These are phyloP conservation scores for Hipposideros armiger DNA, from an alignment of 2,113 vertebrate genomes.

Conservation along the genomic window DNA sequence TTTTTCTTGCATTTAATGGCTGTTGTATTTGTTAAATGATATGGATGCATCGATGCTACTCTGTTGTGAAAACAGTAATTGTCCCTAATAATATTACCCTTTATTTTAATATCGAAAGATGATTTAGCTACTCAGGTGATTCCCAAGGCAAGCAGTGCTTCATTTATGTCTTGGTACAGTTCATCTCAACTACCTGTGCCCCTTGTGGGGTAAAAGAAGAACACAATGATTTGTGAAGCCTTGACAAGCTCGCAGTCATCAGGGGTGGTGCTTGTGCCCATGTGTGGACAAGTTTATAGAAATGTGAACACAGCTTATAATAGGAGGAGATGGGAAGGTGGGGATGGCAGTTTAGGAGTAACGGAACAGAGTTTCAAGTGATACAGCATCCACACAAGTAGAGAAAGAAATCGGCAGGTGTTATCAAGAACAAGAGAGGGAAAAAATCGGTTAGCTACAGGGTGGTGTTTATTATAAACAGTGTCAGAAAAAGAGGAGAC, in stretches of 20 bases:
- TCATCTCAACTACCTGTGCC: background rate
- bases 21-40: background rate
- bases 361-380: background rate
- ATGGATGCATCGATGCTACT: background rate
- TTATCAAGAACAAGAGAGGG: background rate
- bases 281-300: background rate
- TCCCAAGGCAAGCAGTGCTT: background rate
- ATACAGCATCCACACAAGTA: background rate
- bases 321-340: background rate
- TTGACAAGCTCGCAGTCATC: background rate
- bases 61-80: background rate
- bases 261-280: background rate
- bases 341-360: background rate
- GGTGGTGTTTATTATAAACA: background rate
- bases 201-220: background rate
- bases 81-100: background rate
- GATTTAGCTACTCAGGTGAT: background rate
- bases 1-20: background rate
- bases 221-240: background rate
- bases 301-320: background rate
- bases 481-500: background rate
- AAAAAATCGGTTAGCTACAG: background rate
- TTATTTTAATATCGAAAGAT: constrained; percentile 22
- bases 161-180: background rate
- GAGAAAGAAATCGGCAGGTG: background rate